Evolutionary conservation across 2,113 vertebrate genomes (phyloP), one percentile per base, ranked within the genome.

Genomic region (Dicerorhinus sumatrensis): DNA sequence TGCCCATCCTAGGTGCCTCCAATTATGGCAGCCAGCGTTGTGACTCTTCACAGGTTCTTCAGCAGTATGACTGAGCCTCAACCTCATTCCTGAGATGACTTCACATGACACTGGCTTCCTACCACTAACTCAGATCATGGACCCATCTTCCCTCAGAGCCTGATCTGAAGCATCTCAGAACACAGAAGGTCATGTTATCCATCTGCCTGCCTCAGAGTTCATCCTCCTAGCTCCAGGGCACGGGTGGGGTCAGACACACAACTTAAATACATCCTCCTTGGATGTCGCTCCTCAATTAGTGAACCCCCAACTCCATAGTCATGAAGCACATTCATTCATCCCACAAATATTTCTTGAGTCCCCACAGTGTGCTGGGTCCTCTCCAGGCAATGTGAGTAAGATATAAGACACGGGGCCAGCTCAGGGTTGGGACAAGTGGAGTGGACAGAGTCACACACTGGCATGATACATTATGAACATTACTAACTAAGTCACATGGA

Each of bases 1-100:
- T 27, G 20, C 31, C 48, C 60, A 1, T 46, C 54, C 33, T 60
- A 1, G 0, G 18, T 21, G 69, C 48, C 80, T 95, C 83, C 63
- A 69, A 8, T 36, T n/a, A 62, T 1, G 36, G 63, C 42, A 60
- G 82, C 85, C 76, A 5, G 31, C 29, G 39, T 36, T 42, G 9
- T 75, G 96, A 51, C 69, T 77, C 39, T 39, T 81, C 42, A 16
- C 21, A 7, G 39, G 39, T 31, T 65, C 67, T 33, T 77, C 51
- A 0, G 18, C 36, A 60, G 56, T 85, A 65, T 46, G 0, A 33
- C 11, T 2, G n/a, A 80, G 39, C n/a, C 63, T 92, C 91, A 54
- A 72, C 11, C 84, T 63, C 96, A 80, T 97, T 83, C 93, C 89
- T 77, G 79, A 75, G 83, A n/a, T 95, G 97, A 91, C 54, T 60